Evolutionary conservation across 2,797 vertebrate species (phyloP).

Genomic region (Buphagus erythrorhynchus): DNA sequence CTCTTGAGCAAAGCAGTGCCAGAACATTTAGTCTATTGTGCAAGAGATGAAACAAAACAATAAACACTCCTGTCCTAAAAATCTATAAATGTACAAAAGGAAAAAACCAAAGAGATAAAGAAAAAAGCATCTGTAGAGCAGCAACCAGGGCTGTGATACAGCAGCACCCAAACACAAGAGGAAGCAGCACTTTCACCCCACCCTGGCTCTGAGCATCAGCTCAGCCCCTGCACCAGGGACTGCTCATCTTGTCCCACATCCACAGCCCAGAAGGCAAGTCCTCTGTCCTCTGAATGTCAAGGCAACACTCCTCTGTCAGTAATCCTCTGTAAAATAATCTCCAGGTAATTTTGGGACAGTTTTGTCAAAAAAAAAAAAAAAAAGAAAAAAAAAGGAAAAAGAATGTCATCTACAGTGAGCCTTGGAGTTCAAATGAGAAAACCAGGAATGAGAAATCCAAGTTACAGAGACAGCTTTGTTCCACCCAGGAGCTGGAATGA

Average conservation of each 20-base stretch:
- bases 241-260: not conserved
- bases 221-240: not conserved
- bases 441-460: not conserved
- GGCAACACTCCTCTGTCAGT: not conserved
- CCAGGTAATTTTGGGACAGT: not conserved
- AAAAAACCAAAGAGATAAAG: not conserved
- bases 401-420: not conserved
- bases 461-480: not conserved
- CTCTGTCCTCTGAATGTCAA: not conserved
- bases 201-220: not conserved
- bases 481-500: not conserved
- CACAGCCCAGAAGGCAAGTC: not conserved
- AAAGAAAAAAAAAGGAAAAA: not conserved
- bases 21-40: not conserved
- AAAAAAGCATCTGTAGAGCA: not conserved
- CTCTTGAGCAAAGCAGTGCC: not conserved
- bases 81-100: not conserved
- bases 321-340: not conserved
- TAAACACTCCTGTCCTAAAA: not conserved
- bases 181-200: not conserved
- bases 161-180: not conserved
- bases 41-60: not conserved
- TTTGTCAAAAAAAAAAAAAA: not conserved
- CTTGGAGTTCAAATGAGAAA: not conserved
- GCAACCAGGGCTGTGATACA: not conserved